phyloP scores from a whole-genome alignment of 1,140 invertebrate species.

The Colletes latitarsis region DNA sequence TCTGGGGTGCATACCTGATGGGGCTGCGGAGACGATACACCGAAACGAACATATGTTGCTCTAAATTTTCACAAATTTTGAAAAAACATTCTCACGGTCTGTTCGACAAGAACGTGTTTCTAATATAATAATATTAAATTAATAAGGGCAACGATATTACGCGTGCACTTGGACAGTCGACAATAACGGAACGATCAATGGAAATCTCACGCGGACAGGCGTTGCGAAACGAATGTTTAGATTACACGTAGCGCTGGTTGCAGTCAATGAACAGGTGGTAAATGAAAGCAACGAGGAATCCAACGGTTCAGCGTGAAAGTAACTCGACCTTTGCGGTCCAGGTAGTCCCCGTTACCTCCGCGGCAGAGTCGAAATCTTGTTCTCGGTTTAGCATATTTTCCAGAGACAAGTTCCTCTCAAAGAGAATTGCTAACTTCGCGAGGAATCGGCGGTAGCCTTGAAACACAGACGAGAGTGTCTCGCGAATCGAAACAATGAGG shows the following conservation, averaged over 20 bases:
- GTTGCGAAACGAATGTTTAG: slow-evolving; percentile 2
- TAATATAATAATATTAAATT: no score
- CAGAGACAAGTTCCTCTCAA: background rate
- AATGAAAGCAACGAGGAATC: slow-evolving; percentile 8
- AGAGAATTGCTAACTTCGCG: background rate
- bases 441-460: background rate
- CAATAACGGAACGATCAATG: background rate
- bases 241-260: background rate
- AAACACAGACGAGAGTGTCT: background rate
- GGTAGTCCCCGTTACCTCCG: background rate
- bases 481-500: background rate
- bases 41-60: no score
- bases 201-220: background rate
- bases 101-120: no score
- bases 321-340: slow-evolving; percentile 23
- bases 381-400: background rate
- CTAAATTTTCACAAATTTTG: no score
- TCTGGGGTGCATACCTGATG: background rate
- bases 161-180: no score
- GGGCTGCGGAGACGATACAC: background rate
- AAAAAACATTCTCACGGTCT: no score
- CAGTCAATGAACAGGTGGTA: slow-evolving; percentile 6
- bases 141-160: no score
- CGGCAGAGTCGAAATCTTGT: background rate
- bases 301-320: slow-evolving; percentile 26